Base-by-base conservation (phyloP, 2,797 vertebrate species). In the Eulemur rubriventer region DNA sequence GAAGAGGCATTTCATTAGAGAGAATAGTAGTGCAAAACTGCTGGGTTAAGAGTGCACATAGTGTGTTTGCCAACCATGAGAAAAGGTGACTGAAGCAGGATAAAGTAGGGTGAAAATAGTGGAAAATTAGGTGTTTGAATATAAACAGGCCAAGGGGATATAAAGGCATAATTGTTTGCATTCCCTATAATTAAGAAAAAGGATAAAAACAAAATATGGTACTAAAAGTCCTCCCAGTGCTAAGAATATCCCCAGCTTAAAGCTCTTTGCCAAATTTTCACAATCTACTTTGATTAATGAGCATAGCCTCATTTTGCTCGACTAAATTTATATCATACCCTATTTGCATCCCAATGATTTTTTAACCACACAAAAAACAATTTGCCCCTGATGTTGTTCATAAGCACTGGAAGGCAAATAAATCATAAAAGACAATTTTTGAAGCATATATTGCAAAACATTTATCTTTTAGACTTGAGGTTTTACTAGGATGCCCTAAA, bases 231-330 rank as follows among this genome's bases (percentile, higher is more conserved):
- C n/a, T 95, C 52, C 38, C 48, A 67, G 28, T 67, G 94, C 70
- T 75, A 76, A 92, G 95, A 95, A 96, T 95, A 97, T 95, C 82
- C 70, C 79, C 0, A 14, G 43, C 76, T 96, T 86, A 55, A 50
- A 95, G 79, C 63, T 48, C 48, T 73, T 95, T 97, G 96, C 85
- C 95, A 97, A 73, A 93, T 96, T 76, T 76, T 96, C 24, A 43
- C 76, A 43, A 30, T 52, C 72, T 83, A 20, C 41, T 67, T 61
- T 98, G 97, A 98, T 97, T 95, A 97, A 97, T 88, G 30, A 95
- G 28, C 91, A 72, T 12, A 72, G 70, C 43, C 89, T 96, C 96
- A 89, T 95, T 95, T 93, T 18, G 28, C 30, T 12, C 65, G 67
- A 20, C 0, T 65, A 79, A 97, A 98, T 76, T 91, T 83, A 0